Evolutionary conservation across 2,888 invertebrate genomes (phyloP), one percentile per base, ranked within the genome.

Genomic region (Rotaria magnacalcarata): DNA sequence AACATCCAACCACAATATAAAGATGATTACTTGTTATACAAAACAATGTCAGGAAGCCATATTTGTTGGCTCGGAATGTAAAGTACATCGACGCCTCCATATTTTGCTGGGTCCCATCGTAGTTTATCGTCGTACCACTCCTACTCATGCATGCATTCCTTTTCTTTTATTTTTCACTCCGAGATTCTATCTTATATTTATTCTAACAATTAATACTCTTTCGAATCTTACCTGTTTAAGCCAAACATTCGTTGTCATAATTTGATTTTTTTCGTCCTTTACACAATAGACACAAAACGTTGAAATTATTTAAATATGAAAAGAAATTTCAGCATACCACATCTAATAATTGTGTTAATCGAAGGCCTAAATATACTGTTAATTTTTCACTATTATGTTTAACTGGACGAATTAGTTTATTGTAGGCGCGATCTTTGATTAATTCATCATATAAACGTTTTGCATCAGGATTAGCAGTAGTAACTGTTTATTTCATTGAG

Each of bases 231-330:
- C 85, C 74, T 85, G 85, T 80, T 58, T 84, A 10, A 97, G 95
- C 97, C 96, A 97, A 89, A 97, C 95, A 93, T 96, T 97, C 90
- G 96, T 96, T 91, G 96, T 96, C 95, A 97, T 96, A 91, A 97
- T 96, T 93, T 97, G 96, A 93, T 95, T 96, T 74, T 85, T 87
- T 74, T 87, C 87, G 27, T 87, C 85, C 87, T 87, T 84, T n/a
- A 74, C 43, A 47, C 43, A 47, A 52, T 4, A 24, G 43, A 74
- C 16, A 21, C 74, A 27, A 74, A 11, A 85, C 16, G 34, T 34
- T 34, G 34, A 43, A 58, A 52, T 14, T 16, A 52, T 52, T 34
- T 47, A 3, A 14, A 27, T 47, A 3, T 14, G 21, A 52, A 50
- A 84, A n/a, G 0, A 47, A 21, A 34, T 19, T 34, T 86, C 5